Base-by-base conservation (phyloP, 2,888 invertebrate genomes). In the Scrobipalpa atriplicella region DNA sequence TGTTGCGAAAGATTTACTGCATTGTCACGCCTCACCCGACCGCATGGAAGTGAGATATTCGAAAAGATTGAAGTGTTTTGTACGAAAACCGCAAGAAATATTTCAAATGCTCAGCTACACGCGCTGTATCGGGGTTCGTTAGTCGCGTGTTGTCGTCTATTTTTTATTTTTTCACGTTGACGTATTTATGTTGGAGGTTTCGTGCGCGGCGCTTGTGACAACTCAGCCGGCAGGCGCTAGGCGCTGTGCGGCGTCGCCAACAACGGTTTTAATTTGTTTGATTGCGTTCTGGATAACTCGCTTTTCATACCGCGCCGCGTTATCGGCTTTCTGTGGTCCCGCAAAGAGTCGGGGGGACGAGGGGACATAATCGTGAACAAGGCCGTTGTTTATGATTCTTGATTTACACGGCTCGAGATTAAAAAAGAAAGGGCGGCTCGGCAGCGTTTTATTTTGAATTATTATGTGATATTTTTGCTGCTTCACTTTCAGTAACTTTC, bases 241-340 rank as follows among this genome's bases (percentile, higher is more conserved):
- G 19, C 9, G 18, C 10, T 52, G 19, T 10, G 9, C 52, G 52
- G 18, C 58, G 62, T 56, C 47, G 47, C 39, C 66, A 10, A 58
- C 66, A 47, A 67, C 36, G 66, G 39, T 16, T 63, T 66, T 66
- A 67, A 67, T 67, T 69, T 69, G 65, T 69, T 67, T 69, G 67
- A 69, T 69, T 65, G 60, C 65, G 65, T 58, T 68, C 16, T 62
- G 64, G 64, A 64, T 64, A 66, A 66, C 36, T 36, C 52, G 36
- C 65, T 47, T 61, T 65, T 61, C 62, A 47, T 47, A 16, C 29
- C 47, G 43, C 47, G 43, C 36, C 47, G 47, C 29, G 62, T 62
- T 47, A 43, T 62, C 62, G 61, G 61, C 13, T 47, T 51, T 47
- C 47, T 62, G 54, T 64, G 52, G 54, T n/a, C 54, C 51, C 41